Base-by-base conservation (phyloP, 2,888 invertebrate species). In the Eremobia ochroleuca region DNA sequence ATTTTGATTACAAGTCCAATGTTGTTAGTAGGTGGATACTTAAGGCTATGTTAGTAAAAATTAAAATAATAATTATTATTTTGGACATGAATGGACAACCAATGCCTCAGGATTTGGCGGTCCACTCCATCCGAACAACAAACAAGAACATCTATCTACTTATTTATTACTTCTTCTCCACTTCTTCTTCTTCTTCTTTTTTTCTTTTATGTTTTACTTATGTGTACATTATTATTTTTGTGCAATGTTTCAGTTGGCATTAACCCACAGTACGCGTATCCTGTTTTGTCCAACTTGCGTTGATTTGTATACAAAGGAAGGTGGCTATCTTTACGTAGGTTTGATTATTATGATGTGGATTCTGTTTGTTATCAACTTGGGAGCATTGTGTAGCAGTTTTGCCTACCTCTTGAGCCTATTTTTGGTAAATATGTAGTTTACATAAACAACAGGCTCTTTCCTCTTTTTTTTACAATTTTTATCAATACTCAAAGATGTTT, bases 401-500 rank as follows among this genome's bases (percentile, higher is more conserved):
- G 82, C 81, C 8, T 91, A 88, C 37, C 82, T 93, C 11, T 68
- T 92, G 15, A 88, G 89, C 62, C 83, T 93, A 49, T 91, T 91
- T 81, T 75, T 83, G 89, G 93, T 91, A 86, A 88, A n/a, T n/a
- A n/a, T n/a, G 87, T 55, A 59, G 3, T n/a, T 15, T 28, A 31
- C 25, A 1, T 31, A 66, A 52, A n/a, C 15, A 52, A 52, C 4
- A 34, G 0, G 15, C 15, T 43, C 15, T 1, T n/a, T 28, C 15
- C 15, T 13, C 2, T 15, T 15, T 43, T 43, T 49, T 21, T 37
- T 25, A 9, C 2, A 2, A 21, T 9, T 25, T 40, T 18, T 18
- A 25, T 15, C 11, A 64, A 58, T n/a, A 6, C 6, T 18, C 25
- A 18, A 18, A 40, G 4, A 2, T 64, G 5, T 34, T 72, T 55